A percentile compares a stretch with the other conserved stretches of the same genome.
These are phyloP conservation scores for Leptinotarsa texana DNA, from an alignment of 1,140 invertebrate genomes.

Conservation along the genomic window DNA sequence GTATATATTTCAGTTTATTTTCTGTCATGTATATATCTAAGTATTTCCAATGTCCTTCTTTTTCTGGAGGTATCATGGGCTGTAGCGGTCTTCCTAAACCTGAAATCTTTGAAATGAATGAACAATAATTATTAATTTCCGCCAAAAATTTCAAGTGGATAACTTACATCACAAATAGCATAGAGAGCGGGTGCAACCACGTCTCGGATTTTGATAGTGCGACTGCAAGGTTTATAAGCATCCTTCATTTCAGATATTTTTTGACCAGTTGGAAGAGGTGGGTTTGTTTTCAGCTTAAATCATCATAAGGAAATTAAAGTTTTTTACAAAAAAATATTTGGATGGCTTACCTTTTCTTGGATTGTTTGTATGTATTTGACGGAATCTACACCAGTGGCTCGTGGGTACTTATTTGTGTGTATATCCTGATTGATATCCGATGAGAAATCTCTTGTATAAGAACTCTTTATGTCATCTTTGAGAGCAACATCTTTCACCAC, in stretches of 20 bases:
- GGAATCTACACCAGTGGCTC: constrained; percentile 22
- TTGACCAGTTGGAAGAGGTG: constrained; percentile 39
- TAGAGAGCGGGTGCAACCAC: constrained; percentile 14
- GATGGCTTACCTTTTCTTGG: constrained; percentile 43
- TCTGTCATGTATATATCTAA: constrained; percentile 53
- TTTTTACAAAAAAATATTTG: background rate
- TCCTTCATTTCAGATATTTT: constrained; percentile 49
- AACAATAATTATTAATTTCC: background rate
- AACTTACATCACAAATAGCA: constrained; percentile 39
- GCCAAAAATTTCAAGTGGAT: background rate
- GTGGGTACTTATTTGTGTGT: constrained; percentile 16
- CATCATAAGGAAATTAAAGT: background rate
- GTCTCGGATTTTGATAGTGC: constrained; percentile 8
- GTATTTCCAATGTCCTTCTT: constrained; percentile 48
- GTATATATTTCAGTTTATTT: constrained; percentile 44
- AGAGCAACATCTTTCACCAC: constrained; percentile 37
- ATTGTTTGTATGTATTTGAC: constrained; percentile 37
- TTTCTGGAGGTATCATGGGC: constrained; percentile 46
- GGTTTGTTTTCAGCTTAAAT: constrained; percentile 30
- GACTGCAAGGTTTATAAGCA: constrained; percentile 35
- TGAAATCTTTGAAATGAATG: constrained; percentile 34
- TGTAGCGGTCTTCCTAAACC: constrained; percentile 48
- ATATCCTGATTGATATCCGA: constrained; percentile 28
- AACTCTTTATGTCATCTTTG: constrained; percentile 39
- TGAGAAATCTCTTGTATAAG: constrained; percentile 33